Conservation (phyloP, 2,888 invertebrate genomes). For the Archaeoteleia sp. region DNA sequence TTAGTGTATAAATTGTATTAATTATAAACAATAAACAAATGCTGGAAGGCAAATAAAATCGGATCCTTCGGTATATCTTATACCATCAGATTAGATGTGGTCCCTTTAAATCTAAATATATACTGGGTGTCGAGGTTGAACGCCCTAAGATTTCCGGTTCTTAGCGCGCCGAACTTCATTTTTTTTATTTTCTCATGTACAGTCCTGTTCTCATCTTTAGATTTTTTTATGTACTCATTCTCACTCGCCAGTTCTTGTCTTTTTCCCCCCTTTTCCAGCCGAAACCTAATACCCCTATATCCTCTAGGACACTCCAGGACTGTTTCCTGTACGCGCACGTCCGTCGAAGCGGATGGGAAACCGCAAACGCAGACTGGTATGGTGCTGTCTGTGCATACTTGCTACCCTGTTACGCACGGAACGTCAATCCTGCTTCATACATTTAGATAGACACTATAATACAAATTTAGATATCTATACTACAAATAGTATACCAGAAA, state of each 20-base stretch:
- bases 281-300: slow-evolving; percentile 73
- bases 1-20: slow-evolving; percentile 69
- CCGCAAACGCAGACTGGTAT: slow-evolving; percentile 66
- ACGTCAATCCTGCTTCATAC: slow-evolving; percentile 22
- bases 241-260: slow-evolving; percentile 47
- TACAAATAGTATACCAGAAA: too few species aligned
- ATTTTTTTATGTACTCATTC: slow-evolving; percentile 45
- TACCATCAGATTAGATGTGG: slow-evolving; percentile 61
- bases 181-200: slow-evolving; percentile 55
- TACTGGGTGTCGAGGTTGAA: slow-evolving; percentile 67
- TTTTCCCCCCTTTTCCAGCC: slow-evolving; percentile 55
- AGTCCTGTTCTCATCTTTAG: slow-evolving; percentile 27
- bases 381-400: slow-evolving; percentile 22
- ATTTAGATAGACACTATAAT: slow-evolving; percentile 21
- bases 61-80: slow-evolving; percentile 43
- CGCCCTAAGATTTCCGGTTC: slow-evolving; percentile 72
- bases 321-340: slow-evolving; percentile 70
- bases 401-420: slow-evolving; percentile 44
- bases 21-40: slow-evolving; percentile 60
- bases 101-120: slow-evolving; percentile 70
- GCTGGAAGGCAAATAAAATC: not conserved
- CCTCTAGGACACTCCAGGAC: slow-evolving; percentile 72
- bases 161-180: slow-evolving; percentile 57
- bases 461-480: too few species aligned
- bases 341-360: slow-evolving; percentile 71